Conservation (phyloP, 1,140 invertebrate species). For the Brachystomella parvula region DNA sequence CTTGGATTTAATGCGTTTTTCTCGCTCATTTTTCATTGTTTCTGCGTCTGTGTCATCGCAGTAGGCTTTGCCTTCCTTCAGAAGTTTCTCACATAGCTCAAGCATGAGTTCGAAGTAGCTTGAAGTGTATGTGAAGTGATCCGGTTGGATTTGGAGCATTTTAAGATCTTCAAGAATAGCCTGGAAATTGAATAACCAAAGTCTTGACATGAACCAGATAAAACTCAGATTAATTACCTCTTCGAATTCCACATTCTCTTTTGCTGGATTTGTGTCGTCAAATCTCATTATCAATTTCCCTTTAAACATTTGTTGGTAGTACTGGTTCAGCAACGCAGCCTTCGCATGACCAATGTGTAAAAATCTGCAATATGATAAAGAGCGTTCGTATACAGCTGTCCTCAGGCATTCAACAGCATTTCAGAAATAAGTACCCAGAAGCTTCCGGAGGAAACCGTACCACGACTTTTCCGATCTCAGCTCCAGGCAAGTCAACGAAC, state of each 20-base stretch:
- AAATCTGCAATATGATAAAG: slow-evolving; percentile 54
- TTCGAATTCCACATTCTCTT: slow-evolving; percentile 98
- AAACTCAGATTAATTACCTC: slow-evolving; percentile 48
- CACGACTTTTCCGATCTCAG: slow-evolving; percentile 61
- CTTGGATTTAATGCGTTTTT: slow-evolving; percentile 74
- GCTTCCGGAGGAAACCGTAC: slow-evolving; percentile 98
- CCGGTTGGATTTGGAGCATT: slow-evolving; percentile 83
- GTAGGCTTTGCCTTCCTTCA: slow-evolving; percentile 84
- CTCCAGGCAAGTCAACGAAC: slow-evolving; percentile 85
- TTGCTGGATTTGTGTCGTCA: slow-evolving; percentile 99
- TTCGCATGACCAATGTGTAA: slow-evolving; percentile 99
- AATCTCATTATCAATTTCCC: slow-evolving; percentile 97
- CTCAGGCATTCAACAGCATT: slow-evolving; percentile 4
- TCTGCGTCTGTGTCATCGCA: slow-evolving; percentile 93
- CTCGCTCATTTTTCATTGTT: slow-evolving; percentile 88
- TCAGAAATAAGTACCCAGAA: slow-evolving; percentile 58
- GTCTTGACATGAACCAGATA: slow-evolving; percentile 6
- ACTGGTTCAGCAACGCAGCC: slow-evolving; percentile 94
- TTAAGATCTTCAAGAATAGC: slow-evolving; percentile 93
- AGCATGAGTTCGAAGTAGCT: slow-evolving; percentile 93
- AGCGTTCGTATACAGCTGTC: neutral
- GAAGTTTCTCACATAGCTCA: slow-evolving; percentile 75
- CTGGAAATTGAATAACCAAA: slow-evolving; percentile 40
- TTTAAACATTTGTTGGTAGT: slow-evolving; percentile 88
- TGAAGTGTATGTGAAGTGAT: slow-evolving; percentile 90